Conservation (phyloP, 2,888 invertebrate species). For the Drosophila pegasa region DNA sequence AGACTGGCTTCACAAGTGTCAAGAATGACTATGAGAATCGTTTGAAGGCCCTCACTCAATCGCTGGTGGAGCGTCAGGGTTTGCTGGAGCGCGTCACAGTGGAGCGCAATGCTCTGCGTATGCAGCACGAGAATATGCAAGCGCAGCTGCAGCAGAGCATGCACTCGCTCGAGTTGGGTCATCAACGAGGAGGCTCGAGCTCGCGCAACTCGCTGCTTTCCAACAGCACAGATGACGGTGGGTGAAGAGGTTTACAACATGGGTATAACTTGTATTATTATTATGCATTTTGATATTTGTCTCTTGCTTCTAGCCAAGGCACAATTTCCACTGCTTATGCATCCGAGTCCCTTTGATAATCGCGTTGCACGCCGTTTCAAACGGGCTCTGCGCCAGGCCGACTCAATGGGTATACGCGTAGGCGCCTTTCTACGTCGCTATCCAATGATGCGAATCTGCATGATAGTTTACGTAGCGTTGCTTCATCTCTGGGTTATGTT, state of each 20-base stretch:
- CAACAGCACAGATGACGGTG: slow-evolving; percentile 89
- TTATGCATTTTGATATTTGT: neutral
- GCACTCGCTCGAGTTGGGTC: slow-evolving; percentile 75
- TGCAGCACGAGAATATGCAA: slow-evolving; percentile 89
- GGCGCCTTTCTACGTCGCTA: slow-evolving; percentile 92
- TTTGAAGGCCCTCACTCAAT: slow-evolving; percentile 90
- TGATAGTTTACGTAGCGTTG: slow-evolving; percentile 94
- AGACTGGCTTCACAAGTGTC: slow-evolving; percentile 72
- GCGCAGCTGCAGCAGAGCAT: slow-evolving; percentile 87
- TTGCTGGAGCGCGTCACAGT: slow-evolving; percentile 92
- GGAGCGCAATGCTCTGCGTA: slow-evolving; percentile 93
- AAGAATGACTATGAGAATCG: slow-evolving; percentile 75
- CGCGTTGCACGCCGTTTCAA: slow-evolving; percentile 91
- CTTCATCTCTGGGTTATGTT: slow-evolving; percentile 94
- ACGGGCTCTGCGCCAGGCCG: slow-evolving; percentile 90
- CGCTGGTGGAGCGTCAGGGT: slow-evolving; percentile 93
- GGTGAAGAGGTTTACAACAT: slow-evolving; percentile 81
- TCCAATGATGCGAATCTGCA: slow-evolving; percentile 92
- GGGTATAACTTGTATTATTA: neutral
- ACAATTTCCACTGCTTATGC: slow-evolving; percentile 89
- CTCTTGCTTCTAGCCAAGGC: slow-evolving; percentile 86
- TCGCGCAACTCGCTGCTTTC: slow-evolving; percentile 85
- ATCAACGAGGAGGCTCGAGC: slow-evolving; percentile 32
- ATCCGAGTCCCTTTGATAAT: slow-evolving; percentile 91
- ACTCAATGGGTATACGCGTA: slow-evolving; percentile 91